A percentile compares a stretch with the other conserved stretches of the same genome.
Conservation (phyloP, 2,797 vertebrate species). For the Yasuhikotakia modesta region DNA sequence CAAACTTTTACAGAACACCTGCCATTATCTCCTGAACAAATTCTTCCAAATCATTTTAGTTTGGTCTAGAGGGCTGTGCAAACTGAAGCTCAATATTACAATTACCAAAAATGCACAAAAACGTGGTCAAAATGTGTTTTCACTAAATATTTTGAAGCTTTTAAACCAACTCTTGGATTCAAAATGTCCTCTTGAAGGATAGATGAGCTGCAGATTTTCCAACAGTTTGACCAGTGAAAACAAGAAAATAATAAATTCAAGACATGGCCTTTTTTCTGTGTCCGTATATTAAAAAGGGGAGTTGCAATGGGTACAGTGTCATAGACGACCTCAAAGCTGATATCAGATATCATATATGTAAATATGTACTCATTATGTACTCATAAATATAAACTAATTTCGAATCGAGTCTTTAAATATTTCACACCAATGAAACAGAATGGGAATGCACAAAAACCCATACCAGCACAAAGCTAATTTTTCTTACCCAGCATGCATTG, state of each 20-base stretch:
- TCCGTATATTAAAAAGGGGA: no score
- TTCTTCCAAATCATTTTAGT: slow-evolving; percentile 19
- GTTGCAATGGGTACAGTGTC: no score
- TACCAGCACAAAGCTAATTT: no score
- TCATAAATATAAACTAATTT: no score
- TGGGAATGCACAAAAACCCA: no score
- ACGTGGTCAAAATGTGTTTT: background rate
- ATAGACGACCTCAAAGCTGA: no score
- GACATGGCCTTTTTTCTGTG: no score
- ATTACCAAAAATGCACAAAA: background rate
- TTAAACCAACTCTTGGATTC: background rate
- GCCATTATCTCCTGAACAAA: slow-evolving; percentile 29
- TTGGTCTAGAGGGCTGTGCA: background rate
- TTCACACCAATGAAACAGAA: no score
- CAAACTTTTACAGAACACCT: slow-evolving; percentile 35
- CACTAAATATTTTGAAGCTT: background rate
- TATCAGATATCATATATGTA: no score
- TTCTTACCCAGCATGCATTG: background rate
- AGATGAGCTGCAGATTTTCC: background rate
- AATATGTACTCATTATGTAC: no score
- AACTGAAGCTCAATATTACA: background rate
- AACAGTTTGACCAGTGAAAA: background rate
- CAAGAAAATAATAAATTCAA: no score
- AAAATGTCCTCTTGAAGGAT: background rate
- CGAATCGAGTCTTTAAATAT: no score